Conservation (phyloP, 2,888 invertebrate species). For the Cantharis lateralis region DNA sequence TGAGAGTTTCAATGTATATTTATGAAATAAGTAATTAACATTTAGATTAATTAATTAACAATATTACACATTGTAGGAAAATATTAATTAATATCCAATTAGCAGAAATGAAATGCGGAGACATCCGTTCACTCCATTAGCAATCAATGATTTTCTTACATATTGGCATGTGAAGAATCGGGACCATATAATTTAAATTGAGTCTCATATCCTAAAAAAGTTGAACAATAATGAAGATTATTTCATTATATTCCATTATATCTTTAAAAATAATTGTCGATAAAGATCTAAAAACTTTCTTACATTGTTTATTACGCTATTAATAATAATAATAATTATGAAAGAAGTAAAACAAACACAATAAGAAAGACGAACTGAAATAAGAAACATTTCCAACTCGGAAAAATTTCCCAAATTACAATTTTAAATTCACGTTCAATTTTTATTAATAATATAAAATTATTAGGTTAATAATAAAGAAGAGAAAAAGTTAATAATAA, state of each 20-base stretch:
- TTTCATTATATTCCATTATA: background rate
- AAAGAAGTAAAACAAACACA: background rate
- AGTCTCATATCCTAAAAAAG: background rate
- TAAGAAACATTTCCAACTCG: background rate
- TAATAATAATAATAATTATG: background rate
- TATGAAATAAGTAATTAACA: no score
- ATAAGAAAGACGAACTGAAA: background rate
- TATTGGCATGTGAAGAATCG: no score
- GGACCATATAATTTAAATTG: background rate
- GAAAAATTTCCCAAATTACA: background rate
- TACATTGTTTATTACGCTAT: background rate
- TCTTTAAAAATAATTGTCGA: background rate
- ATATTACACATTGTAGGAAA: no score
- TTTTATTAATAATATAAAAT: background rate
- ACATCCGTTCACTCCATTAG: no score
- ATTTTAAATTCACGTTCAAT: background rate
- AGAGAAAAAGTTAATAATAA: background rate
- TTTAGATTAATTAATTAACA: no score
- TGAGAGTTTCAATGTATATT: no score
- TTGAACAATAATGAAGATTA: background rate
- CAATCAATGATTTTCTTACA: no score
- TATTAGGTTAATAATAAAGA: background rate
- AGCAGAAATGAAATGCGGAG: no score
- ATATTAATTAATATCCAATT: no score
- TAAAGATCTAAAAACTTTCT: background rate